A percentile compares a stretch with the other conserved stretches of the same genome.
Conservation (phyloP, 2,113 vertebrate genomes). For the Cyphomyrus discorhynchus region DNA sequence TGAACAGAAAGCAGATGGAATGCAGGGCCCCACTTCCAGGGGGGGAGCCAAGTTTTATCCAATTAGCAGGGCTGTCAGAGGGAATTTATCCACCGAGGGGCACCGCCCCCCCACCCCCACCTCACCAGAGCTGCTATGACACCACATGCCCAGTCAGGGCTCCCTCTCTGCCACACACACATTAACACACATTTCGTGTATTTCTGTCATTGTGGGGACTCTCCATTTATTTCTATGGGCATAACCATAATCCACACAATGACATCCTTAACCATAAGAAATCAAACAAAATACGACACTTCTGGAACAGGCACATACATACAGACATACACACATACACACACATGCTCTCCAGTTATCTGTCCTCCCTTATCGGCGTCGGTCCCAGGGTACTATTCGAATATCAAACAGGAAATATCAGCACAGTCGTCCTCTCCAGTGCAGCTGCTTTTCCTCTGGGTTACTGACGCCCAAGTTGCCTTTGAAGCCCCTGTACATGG, state of each 20-base stretch:
- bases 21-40: conserved; percentile 72
- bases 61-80: conserved; percentile 99
- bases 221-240: neutral
- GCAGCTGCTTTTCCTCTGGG: neutral
- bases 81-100: conserved; percentile 84
- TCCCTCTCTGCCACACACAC: conserved; percentile 48
- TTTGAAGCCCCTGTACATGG: neutral
- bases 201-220: neutral
- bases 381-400: neutral
- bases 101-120: conserved; percentile 34
- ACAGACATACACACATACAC: neutral
- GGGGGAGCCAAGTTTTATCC: conserved; percentile 77
- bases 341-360: neutral
- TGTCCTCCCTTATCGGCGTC: neutral
- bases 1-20: conserved; percentile 67
- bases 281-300: neutral
- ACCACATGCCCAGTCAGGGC: conserved; percentile 8
- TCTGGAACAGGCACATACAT: neutral
- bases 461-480: neutral
- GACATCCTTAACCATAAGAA: neutral
- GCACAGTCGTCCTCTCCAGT: neutral
- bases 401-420: neutral
- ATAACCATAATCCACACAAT: neutral
- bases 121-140: conserved; percentile 38
- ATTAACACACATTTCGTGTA: neutral